Conservation (phyloP, 92 coral and sea anemone species). For the Umimayanthus chanpuru region DNA sequence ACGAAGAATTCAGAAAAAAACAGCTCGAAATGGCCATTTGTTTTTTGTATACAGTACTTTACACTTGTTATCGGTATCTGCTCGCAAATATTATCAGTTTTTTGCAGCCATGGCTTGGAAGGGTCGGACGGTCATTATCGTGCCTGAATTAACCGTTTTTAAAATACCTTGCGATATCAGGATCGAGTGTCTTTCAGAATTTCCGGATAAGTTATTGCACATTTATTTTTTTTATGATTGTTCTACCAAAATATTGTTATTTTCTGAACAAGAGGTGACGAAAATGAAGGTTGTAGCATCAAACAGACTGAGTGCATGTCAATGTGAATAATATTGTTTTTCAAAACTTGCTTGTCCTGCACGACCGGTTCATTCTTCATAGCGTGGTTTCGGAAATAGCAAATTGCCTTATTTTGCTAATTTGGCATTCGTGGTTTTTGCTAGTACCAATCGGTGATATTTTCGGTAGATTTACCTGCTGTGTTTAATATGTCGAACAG, state of each 20-base stretch:
- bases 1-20: background rate
- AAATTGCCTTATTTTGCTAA: no score
- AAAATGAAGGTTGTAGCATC: background rate
- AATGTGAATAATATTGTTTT: background rate
- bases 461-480: no score
- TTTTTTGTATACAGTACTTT: background rate
- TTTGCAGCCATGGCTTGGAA: background rate
- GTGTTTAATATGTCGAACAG: no score
- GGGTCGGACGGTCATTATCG: background rate
- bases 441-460: no score
- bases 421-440: no score
- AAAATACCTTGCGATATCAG: background rate
- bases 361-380: conserved; percentile 1
- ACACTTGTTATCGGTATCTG: background rate
- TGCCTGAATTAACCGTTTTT: background rate
- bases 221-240: no score
- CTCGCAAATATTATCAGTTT: background rate
- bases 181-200: background rate
- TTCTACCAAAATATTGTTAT: background rate
- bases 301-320: no score
- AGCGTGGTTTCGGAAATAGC: no score
- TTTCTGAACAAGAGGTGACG: background rate
- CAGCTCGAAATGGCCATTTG: background rate
- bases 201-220: background rate
- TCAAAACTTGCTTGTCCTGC: conserved; percentile 1